Conservation (phyloP, 2,888 invertebrate species). For the Mactromeris polynyma region DNA sequence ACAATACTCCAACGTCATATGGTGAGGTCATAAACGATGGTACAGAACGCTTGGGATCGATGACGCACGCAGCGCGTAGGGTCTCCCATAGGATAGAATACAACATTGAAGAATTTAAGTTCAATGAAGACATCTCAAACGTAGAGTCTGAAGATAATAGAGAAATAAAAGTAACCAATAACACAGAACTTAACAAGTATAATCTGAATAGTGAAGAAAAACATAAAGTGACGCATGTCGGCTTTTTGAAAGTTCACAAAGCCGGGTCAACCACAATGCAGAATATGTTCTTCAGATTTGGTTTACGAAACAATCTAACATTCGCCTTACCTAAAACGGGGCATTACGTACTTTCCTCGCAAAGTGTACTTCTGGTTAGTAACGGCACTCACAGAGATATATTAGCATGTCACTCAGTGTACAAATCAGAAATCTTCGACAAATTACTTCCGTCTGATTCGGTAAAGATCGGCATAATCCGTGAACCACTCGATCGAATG, state of each 20-base stretch:
- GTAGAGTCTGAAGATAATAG: not conserved
- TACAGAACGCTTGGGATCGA: not conserved
- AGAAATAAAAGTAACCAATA: not conserved
- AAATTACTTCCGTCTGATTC: conserved; percentile 53
- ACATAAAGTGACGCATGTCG: conserved; percentile 25
- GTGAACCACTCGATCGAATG: conserved; percentile 62
- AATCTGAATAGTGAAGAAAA: not conserved
- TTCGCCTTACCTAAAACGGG: conserved; percentile 36
- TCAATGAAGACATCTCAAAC: not conserved
- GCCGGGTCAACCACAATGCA: conserved; percentile 57
- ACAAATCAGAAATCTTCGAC: conserved; percentile 32
- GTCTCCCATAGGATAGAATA: not conserved
- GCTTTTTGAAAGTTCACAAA: conserved; percentile 54
- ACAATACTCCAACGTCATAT: not conserved
- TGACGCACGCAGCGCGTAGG: not conserved
- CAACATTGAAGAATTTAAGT: not conserved
- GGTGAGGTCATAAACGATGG: not conserved
- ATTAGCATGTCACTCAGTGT: conserved; percentile 41
- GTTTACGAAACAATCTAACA: conserved; percentile 31
- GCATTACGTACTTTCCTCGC: not conserved
- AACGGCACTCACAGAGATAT: conserved; percentile 32
- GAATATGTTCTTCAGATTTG: conserved; percentile 52
- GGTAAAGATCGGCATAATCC: conserved; percentile 57
- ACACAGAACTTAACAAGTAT: not conserved
- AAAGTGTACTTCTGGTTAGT: not conserved